Evolutionary conservation across 2,797 vertebrate genomes (phyloP).

Genomic region (Jordanella pulchra): DNA sequence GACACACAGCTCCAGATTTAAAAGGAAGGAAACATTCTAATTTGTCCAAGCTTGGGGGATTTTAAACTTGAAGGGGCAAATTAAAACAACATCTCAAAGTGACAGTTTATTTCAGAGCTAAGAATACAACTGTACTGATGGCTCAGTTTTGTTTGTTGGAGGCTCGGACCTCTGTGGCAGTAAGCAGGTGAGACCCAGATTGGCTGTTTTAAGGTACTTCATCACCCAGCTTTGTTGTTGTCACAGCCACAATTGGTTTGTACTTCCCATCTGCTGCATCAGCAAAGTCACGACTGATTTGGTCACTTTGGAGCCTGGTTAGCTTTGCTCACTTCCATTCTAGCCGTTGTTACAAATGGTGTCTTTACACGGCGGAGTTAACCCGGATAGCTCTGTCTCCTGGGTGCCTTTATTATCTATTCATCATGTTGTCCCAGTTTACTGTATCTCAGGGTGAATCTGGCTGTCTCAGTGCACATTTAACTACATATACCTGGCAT

Average conservation of each 20-base stretch:
- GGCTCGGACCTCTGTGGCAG: slow-evolving; percentile 36
- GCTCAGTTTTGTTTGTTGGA: slow-evolving; percentile 32
- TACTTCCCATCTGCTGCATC: slow-evolving; percentile 74
- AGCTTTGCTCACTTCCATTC: slow-evolving; percentile 62
- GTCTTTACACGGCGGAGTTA: slow-evolving; percentile 74
- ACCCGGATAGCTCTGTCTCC: slow-evolving; percentile 77
- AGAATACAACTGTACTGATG: slow-evolving; percentile 11
- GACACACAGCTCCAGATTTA: too few species aligned
- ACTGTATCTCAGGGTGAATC: slow-evolving; percentile 71
- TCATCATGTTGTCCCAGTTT: slow-evolving; percentile 85
- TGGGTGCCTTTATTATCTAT: slow-evolving; percentile 79
- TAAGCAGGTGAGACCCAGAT: slow-evolving; percentile 79
- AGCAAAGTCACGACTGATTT: slow-evolving; percentile 76
- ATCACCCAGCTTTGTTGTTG: slow-evolving; percentile 78
- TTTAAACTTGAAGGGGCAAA: not conserved
- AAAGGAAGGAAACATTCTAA: too few species aligned
- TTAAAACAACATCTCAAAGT: slow-evolving; percentile 9
- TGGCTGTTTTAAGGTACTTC: slow-evolving; percentile 70
- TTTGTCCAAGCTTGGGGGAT: not conserved
- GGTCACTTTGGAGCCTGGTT: slow-evolving; percentile 74
- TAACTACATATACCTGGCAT: slow-evolving; percentile 67
- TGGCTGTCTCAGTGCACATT: slow-evolving; percentile 64
- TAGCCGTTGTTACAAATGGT: slow-evolving; percentile 72
- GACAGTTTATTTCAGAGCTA: slow-evolving; percentile 34
- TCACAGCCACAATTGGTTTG: slow-evolving; percentile 79